Conservation (phyloP, 1,140 invertebrate genomes). For the Drosophila watanabei region DNA sequence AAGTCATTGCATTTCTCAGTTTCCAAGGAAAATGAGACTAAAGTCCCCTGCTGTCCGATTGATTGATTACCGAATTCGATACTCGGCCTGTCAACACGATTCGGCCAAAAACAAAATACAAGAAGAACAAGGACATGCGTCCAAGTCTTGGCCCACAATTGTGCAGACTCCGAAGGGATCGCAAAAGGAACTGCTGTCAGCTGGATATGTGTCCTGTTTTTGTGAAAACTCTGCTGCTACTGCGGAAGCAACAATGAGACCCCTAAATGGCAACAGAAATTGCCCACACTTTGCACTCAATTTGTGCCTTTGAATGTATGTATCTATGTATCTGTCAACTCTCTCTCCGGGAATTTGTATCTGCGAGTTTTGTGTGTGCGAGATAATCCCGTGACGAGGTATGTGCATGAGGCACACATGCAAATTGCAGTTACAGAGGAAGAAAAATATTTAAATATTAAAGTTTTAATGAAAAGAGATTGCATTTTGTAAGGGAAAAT, state of each 20-base stretch:
- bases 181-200: conserved; percentile 29
- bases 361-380: conserved; percentile 15
- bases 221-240: conserved; percentile 44
- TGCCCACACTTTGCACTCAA: conserved; percentile 74
- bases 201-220: conserved; percentile 35
- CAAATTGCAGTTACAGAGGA: conserved; percentile 58
- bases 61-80: conserved; percentile 66
- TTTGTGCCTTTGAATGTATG: conserved; percentile 39
- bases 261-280: conserved; percentile 60
- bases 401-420: conserved; percentile 31
- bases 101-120: conserved; percentile 68
- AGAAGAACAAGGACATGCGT: conserved; percentile 49
- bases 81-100: conserved; percentile 70
- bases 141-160: conserved; percentile 78
- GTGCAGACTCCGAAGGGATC: conserved; percentile 33
- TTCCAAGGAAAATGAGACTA: conserved; percentile 48
- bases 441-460: conserved; percentile 19
- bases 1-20: conserved; percentile 39
- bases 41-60: conserved; percentile 32
- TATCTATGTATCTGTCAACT: conserved; percentile 13
- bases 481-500: not conserved
- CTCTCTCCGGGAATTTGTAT: conserved; percentile 11
- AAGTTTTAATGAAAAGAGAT: not conserved
- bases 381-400: conserved; percentile 33
- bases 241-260: conserved; percentile 68